Percentiles rank a stretch among this genome's conserved stretches.
Conservation (phyloP, 30 jellyfish, hydroid and myxozoan species). For the Aurelia sp. region DNA sequence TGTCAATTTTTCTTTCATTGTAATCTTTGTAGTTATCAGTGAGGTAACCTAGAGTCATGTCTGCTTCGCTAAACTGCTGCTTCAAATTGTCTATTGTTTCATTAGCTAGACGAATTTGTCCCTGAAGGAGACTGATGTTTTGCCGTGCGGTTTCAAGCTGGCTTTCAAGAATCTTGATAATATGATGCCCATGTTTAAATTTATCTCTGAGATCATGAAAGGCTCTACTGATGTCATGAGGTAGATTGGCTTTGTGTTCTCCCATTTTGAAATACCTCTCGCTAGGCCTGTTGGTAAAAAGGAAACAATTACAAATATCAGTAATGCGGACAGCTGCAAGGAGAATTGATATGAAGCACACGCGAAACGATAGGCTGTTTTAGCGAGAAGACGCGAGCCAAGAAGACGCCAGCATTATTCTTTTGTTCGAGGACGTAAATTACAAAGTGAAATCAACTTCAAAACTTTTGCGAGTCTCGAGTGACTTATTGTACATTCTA, state of each 20-base stretch:
- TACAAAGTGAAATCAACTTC: too few species aligned
- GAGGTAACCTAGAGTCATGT: constrained; percentile 65
- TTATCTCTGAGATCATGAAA: constrained; percentile 78
- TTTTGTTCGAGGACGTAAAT: too few species aligned
- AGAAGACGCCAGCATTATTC: too few species aligned
- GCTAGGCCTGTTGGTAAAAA: not conserved
- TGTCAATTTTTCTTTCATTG: constrained; percentile 21
- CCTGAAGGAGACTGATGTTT: constrained; percentile 90
- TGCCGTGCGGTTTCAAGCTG: constrained; percentile 96
- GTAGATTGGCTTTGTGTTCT: constrained; percentile 24
- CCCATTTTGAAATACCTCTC: constrained; percentile 9
- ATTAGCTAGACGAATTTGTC: constrained; percentile 91
- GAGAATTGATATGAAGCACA: too few species aligned
- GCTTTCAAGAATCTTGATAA: constrained; percentile 85
- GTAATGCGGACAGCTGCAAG: too few species aligned
- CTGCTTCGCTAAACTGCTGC: constrained; percentile 90
- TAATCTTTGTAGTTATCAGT: constrained; percentile 60
- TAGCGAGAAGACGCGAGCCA: too few species aligned
- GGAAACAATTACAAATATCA: not conserved
- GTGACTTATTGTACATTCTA: too few species aligned
- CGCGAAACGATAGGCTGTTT: too few species aligned
- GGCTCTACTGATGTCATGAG: constrained; percentile 61
- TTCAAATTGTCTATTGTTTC: constrained; percentile 90
- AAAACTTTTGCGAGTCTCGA: too few species aligned
- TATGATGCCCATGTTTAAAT: constrained; percentile 91